These are phyloP conservation scores for Falcaria lacertinaria DNA, from an alignment of 2,888 invertebrate species.

Conservation along the genomic window DNA sequence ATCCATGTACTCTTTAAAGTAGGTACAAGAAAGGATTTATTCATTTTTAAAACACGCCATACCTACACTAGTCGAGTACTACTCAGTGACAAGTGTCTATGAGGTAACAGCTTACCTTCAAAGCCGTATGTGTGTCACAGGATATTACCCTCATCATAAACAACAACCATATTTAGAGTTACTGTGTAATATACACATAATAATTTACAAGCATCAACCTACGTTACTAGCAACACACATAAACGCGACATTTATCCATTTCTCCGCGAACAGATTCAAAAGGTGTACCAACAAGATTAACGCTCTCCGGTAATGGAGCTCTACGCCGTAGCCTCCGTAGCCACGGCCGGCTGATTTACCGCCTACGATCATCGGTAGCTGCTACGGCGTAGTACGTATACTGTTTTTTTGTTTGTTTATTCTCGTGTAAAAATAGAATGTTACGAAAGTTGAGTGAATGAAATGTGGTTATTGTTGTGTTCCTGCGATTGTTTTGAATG, in stretches of 20 bases:
- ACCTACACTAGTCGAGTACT: no score
- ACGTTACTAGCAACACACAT: background rate
- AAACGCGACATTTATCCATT: background rate
- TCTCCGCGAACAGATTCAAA: background rate
- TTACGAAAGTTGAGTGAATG: background rate
- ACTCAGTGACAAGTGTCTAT: no score
- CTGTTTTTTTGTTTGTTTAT: background rate
- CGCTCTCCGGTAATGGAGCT: constrained; percentile 1
- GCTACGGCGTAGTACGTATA: background rate
- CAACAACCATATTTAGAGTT: no score
- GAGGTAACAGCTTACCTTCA: no score
- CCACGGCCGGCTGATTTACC: constrained; percentile 2
- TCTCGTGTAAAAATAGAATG: background rate
- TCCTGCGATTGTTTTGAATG: background rate
- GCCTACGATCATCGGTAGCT: background rate
- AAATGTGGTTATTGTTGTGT: background rate
- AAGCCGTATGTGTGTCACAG: no score
- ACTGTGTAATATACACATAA: no score
- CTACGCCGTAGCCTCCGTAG: background rate
- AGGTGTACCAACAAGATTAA: background rate
- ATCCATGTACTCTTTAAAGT: no score
- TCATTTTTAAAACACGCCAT: no score
- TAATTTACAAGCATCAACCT: no score
- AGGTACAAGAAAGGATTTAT: no score
- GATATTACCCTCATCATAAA: no score